Conservation (phyloP, 2,888 invertebrate genomes). For the Troides oblongomaculatus region DNA sequence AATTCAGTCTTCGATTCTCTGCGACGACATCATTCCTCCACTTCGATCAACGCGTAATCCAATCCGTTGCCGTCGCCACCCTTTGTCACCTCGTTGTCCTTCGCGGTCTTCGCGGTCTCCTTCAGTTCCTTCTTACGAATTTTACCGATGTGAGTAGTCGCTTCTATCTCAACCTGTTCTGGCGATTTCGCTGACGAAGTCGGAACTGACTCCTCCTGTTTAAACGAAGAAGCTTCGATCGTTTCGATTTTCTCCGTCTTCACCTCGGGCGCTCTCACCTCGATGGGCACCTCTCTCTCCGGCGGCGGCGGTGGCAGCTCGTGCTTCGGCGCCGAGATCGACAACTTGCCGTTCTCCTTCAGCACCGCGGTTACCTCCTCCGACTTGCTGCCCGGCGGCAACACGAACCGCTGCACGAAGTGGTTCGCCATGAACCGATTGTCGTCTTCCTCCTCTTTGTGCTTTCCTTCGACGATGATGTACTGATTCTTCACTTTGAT, state of each 20-base stretch:
- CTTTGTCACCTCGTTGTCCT: slow-evolving; percentile 71
- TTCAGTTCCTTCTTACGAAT: slow-evolving; percentile 74
- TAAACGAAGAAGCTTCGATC: slow-evolving; percentile 35
- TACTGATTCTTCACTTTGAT: slow-evolving; percentile 68
- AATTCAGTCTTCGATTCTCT: slow-evolving; percentile 58
- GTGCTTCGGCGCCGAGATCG: slow-evolving; percentile 64
- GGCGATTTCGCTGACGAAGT: slow-evolving; percentile 46
- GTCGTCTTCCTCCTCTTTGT: slow-evolving; percentile 53
- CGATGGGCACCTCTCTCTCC: slow-evolving; percentile 65
- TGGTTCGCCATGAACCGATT: slow-evolving; percentile 62
- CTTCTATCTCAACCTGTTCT: slow-evolving; percentile 58
- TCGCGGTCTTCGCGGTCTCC: slow-evolving; percentile 56
- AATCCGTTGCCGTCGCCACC: slow-evolving; percentile 59
- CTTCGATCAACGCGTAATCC: slow-evolving; percentile 57
- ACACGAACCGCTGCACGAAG: slow-evolving; percentile 65
- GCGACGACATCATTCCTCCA: slow-evolving; percentile 51
- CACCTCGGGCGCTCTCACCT: slow-evolving; percentile 50
- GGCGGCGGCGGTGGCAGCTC: slow-evolving; percentile 66
- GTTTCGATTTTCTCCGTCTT: slow-evolving; percentile 42
- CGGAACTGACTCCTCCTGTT: slow-evolving; percentile 35
- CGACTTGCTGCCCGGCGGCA: slow-evolving; percentile 62
- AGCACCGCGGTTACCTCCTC: slow-evolving; percentile 68
- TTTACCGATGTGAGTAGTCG: slow-evolving; percentile 67
- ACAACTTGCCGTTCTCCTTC: slow-evolving; percentile 59
- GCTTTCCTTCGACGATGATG: slow-evolving; percentile 65